Base-by-base conservation (phyloP, 2,888 invertebrate genomes). In the Drosophila quinaria region DNA sequence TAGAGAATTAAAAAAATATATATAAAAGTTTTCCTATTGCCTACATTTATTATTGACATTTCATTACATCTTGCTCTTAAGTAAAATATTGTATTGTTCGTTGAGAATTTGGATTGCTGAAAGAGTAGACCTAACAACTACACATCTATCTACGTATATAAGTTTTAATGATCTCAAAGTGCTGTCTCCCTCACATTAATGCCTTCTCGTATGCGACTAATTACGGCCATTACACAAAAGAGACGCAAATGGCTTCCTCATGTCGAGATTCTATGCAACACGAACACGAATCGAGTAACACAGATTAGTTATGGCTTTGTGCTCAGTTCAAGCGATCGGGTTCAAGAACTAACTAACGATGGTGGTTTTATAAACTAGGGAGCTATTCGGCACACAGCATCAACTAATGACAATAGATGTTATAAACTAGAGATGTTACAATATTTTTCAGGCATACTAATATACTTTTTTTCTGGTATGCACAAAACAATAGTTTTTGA, bases 331-430 rank as follows among this genome's bases (percentile, higher is more conserved):
- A 72, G 64, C 74, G 46, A 46, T 52, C 66, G 81, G 67, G 73
- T 76, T 83, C 82, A 83, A 84, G 85, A 84, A 78, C 85, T 68
- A 72, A 69, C 82, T 72, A 74, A 61, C 71, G 73, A 85, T 72
- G 78, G 39, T 74, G 46, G 15, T 47, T 35, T 46, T 17, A 31
- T 9, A 15, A 39, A 11, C 41, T 44, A 35, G 35, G 37, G 55
- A 51, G 55, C 9, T 63, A 41, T 31, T 33, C 19, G 13, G 19
- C 33, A 10, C 15, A 42, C 52, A 58, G 31, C 49, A 54, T 22
- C 33, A 54, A 56, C 35, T 19, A 60, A 59, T 60, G 54, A 50
- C 59, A 62, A 59, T 41, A 39, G 35, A 31, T 39, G 52, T 10
- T 35, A 42, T 11, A n/a, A 1, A 9, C 15, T 50, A 41, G 63